Base-by-base conservation (phyloP, 2,113 vertebrate species). In the Sus scrofa region DNA sequence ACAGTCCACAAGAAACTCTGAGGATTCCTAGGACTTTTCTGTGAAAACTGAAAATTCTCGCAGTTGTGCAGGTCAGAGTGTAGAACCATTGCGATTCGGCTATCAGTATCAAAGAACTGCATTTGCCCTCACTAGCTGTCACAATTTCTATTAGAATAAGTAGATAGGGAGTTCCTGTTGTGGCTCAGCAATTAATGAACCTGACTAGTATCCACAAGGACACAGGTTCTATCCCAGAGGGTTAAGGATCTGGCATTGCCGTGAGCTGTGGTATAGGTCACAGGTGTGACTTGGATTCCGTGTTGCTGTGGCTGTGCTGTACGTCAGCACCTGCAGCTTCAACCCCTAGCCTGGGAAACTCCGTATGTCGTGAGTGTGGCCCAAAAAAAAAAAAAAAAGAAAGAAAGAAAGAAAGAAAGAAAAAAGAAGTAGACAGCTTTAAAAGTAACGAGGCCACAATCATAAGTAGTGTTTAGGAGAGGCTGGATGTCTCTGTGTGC, bases 1-100 rank as follows among this genome's bases (percentile, higher is more conserved):
- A n/a, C 6, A 24, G 20, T n/a, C 68, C 30, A 30, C 8, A 84
- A 50, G 34, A 30, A 34, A 10, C 26, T 82, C 37, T 73, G 89
- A 91, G 83, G 32, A 97, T 14, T 73, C 26, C 58, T 63, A 95
- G 78, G 68, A 89, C 91, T 89, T 89, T 91, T 67, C 68, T 83
- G 56, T 83, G 84, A 86, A 75, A 74, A 54, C 11, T 39, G 54
- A 22, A 79, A 87, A 7, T 71, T 77, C 34, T 32, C 93, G 12
- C 24, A 86, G 74, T 54, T 89, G 34, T 78, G 54, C 30, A 22
- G 9, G 10, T 39, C 63, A 94, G 37, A 63, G 44, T 86, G 14
- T 63, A 2, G 86, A 87, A 81, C 27, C 16, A 62, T 2, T 78
- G 44, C 85, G 30, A 56, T 62, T 74, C 19, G 34, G 39, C 22